Conservation (phyloP, 2,888 invertebrate species). For the Athalia cordata region DNA sequence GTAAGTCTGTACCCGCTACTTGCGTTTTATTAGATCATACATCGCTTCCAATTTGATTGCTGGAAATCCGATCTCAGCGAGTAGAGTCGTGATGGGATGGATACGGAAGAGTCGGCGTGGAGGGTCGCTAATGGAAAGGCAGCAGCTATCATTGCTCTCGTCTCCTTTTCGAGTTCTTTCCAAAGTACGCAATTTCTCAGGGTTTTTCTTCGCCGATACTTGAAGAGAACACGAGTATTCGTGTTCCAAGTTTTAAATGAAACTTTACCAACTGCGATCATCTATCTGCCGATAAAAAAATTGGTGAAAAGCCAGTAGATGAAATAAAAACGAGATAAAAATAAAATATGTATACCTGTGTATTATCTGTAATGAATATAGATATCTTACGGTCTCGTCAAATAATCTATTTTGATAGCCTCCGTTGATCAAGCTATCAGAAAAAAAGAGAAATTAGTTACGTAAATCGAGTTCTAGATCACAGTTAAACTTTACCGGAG, state of each 20-base stretch:
- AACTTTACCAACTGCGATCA: conserved; percentile 39
- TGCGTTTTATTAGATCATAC: conserved; percentile 62
- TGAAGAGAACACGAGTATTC: conserved; percentile 42
- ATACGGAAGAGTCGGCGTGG: conserved; percentile 12
- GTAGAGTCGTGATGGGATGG: conserved; percentile 32
- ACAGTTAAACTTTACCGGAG: conserved; percentile 33
- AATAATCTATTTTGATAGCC: conserved; percentile 27
- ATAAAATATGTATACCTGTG: background rate
- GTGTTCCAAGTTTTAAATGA: conserved; percentile 31
- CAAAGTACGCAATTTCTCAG: conserved; percentile 43
- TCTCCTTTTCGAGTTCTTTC: conserved; percentile 37
- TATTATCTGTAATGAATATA: background rate
- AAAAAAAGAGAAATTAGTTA: background rate
- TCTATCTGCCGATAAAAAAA: conserved; percentile 28
- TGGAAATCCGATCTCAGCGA: conserved; percentile 58
- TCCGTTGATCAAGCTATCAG: conserved; percentile 18
- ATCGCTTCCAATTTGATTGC: conserved; percentile 63
- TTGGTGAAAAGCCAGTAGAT: background rate
- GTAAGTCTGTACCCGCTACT: conserved; percentile 54
- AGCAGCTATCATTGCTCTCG: conserved; percentile 42
- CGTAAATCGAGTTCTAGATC: conserved; percentile 26
- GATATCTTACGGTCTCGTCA: background rate
- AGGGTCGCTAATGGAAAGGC: conserved; percentile 40
- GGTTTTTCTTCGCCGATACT: conserved; percentile 17
- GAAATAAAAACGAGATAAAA: conserved; percentile 9